Evolutionary conservation across 2,888 invertebrate species (phyloP), one percentile per base, ranked within the genome.

Genomic region (Galeopsomyia nigrocyanea): DNA sequence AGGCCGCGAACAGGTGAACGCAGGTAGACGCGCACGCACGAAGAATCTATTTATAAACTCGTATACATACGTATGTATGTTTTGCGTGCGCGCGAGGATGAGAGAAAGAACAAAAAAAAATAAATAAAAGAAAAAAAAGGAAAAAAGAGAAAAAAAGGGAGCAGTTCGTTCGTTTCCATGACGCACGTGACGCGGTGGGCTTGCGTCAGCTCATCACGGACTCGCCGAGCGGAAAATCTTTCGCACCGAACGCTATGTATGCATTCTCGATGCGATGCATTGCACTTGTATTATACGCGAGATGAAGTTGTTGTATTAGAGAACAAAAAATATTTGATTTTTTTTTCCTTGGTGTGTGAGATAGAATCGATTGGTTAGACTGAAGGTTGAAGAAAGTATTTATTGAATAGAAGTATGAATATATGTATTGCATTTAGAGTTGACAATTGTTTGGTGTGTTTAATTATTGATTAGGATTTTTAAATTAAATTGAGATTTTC

Each of bases 111-210:
- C 26, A 56, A 19, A 57, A 57, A 47, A 13, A n/a, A n/a, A n/a
- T n/a, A n/a, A n/a, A n/a, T n/a, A n/a, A n/a, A n/a, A 26, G 62
- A 55, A 26, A n/a, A 21, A 63, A 16, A 55, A 46, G 39, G 16
- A 64, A 46, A 9, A n/a, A 64, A 16, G 7, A 21, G 5, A 17
- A 21, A 6, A 19, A 1, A 22, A 17, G 13, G 50, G 57, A 6
- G 49, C 60, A 68, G 80, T 78, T 77, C 72, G 67, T 80, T 78
- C 73, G 67, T 80, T 80, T 79, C 80, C 78, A 79, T 83, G 80
- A 82, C 81, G 81, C 79, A 77, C 75, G 76, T 73, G 75, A 76
- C 22, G 53, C 51, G 7, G 46, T 17, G n/a, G 22, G 56, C 55
- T 66, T 71, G 62, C 62, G 67, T 62, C 71, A 71, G 31, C 46